Evolutionary conservation across 2,797 vertebrate species (phyloP), one percentile per base, ranked within the genome.

Genomic region (Phrynocephalus guinanensis): DNA sequence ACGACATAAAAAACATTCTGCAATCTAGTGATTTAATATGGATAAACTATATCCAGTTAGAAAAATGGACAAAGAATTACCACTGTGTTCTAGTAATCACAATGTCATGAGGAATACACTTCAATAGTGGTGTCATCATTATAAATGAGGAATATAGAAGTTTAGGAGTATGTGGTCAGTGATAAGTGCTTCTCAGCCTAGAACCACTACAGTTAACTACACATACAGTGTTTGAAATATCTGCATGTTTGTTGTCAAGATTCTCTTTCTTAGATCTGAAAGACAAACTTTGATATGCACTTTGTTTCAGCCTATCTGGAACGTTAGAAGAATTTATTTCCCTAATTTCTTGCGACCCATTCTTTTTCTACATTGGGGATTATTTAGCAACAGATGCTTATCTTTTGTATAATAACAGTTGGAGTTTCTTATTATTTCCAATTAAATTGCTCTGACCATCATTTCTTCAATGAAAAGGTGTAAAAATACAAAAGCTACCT

Each of bases 371-470:
- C 78, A 77, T 88, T 85, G 82, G 83, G 44, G 88, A 70, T 82
- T 89, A 92, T 93, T 92, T 86, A 89, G 52, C 87, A 91, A 93
- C 75, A 91, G 79, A 79, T 91, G 86, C 84, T 92, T 89, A 83
- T 89, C 92, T 88, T 0, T 90, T 91, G 90, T 93, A 91, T 82
- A 91, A 60, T 75, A 83, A 86, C 76, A 80, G 86, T 90, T 86
- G 83, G 91, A 85, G 85, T 91, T 82, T 24, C 44, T 86, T 90
- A 82, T 87, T 94, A 68, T 82, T 94, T 94, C 86, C 90, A 91
- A 85, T 88, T 94, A 90, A 94, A 94, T 94, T 93, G 92, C 86
- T 90, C 73, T 71, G 90, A 87, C 60, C 89, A 92, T 73, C 82
- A 89, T 76, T 72, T 24, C 91, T 93, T 76, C 84, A 90, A 86